Evolutionary conservation across 2,113 vertebrate genomes (phyloP).

Genomic region (Crotalus tigris): DNA sequence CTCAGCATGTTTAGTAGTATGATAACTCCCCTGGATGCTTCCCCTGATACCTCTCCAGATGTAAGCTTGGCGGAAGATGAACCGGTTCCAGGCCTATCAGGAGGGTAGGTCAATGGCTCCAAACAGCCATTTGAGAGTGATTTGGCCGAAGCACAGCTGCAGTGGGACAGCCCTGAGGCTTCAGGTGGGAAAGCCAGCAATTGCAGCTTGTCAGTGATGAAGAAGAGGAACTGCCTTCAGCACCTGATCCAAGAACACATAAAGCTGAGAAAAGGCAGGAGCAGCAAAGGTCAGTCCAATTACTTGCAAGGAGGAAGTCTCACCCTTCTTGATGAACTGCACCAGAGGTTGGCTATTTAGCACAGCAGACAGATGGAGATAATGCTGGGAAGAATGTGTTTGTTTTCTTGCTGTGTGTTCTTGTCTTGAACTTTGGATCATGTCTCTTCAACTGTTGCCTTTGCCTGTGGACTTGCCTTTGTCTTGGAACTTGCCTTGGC

Average conservation of each 20-base stretch:
- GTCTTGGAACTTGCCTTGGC: neutral
- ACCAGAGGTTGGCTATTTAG: neutral
- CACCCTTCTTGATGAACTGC: neutral
- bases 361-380: neutral
- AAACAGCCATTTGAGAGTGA: too few species aligned
- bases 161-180: neutral
- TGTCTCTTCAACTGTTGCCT: neutral
- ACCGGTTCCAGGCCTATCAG: too few species aligned
- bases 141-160: neutral
- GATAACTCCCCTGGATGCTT: neutral
- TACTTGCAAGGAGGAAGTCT: neutral
- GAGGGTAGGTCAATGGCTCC: too few species aligned
- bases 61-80: too few species aligned
- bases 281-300: neutral
- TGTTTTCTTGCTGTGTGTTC: neutral
- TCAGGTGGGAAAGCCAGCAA: neutral
- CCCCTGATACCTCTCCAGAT: neutral
- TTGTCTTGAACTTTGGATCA: neutral
- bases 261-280: neutral
- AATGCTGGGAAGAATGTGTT: neutral
- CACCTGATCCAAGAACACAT: neutral
- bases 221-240: neutral
- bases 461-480: neutral
- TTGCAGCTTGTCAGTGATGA: neutral
- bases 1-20: neutral